A percentile compares a stretch with the other conserved stretches of the same genome.
These are phyloP conservation scores for Anoplolepis gracilipes DNA, from an alignment of 1,140 invertebrate species.

Conservation along the genomic window DNA sequence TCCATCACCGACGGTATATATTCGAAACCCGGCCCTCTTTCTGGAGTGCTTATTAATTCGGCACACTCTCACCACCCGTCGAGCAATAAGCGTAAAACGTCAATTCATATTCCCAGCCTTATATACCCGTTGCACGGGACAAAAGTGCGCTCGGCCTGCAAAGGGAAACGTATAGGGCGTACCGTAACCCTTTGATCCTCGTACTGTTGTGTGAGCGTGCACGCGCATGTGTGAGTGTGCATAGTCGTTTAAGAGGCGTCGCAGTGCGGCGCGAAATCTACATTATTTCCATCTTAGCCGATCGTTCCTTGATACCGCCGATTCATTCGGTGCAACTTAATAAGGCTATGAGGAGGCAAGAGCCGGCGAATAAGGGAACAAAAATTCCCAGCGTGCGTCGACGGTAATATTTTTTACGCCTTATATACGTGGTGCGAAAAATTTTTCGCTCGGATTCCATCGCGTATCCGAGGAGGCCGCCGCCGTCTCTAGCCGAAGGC, in stretches of 20 bases:
- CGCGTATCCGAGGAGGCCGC: constrained; percentile 6
- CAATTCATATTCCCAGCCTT: constrained; percentile 81
- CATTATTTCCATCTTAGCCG: constrained; percentile 68
- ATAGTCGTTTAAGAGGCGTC: constrained; percentile 23
- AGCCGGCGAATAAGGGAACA: constrained; percentile 1
- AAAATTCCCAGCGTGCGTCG: constrained; percentile 45
- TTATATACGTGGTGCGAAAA: background rate
- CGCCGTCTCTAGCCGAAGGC: background rate
- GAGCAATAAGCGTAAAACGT: constrained; percentile 83
- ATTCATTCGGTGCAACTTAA: constrained; percentile 51
- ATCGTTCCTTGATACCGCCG: constrained; percentile 41
- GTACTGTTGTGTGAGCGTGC: constrained; percentile 44
- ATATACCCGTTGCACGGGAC: constrained; percentile 73
- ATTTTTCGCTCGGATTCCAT: constrained; percentile 47
- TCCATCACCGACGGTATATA: constrained; percentile 65
- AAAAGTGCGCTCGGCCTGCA: constrained; percentile 71
- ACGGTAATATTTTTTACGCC: constrained; percentile 29
- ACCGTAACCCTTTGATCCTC: constrained; percentile 73
- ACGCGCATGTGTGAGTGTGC: background rate
- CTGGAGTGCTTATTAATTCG: constrained; percentile 83
- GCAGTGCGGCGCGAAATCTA: constrained; percentile 56
- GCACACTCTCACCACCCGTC: constrained; percentile 78
- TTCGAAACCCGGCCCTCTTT: constrained; percentile 70
- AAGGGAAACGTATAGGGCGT: constrained; percentile 68
- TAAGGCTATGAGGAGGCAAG: constrained; percentile 37